Evolutionary conservation across 2,113 vertebrate genomes (phyloP), one percentile per base, ranked within the genome.

Genomic region (Prietella phreatophila): DNA sequence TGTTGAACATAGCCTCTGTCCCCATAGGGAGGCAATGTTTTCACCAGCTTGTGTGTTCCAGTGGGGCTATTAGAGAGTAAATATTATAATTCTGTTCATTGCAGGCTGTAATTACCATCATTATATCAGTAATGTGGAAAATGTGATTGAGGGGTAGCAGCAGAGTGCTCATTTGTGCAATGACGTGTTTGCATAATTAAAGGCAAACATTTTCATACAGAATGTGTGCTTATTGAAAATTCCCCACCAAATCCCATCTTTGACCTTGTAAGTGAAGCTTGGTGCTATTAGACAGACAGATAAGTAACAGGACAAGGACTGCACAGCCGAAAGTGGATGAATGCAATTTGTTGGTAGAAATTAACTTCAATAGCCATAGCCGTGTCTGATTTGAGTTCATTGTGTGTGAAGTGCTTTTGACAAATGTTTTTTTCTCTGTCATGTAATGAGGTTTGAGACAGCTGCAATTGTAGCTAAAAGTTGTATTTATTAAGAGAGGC

Each of bases 81-180:
- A 91, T 92, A 91, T 83, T 85, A 87, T 91, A 91, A 91, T 91
- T 84, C 82, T 53, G 65, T 84, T 86, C 84, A 89, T 90, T 88
- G 81, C 85, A 56, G 80, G 73, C 85, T 63, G 56, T 92, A 90
- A 92, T 92, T 91, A 88, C 88, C 47, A 47, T 87, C 88, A 91
- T 90, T 91, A 89, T 89, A 87, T 86, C 61, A 80, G 87, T 82
- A 91, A 91, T 84, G 91, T 85, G 85, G 80, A 85, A 60, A 86
- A 53, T 60, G 67, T 87, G 89, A 91, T 91, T 90, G 90, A 91
- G 87, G 78, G 89, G 69, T 87, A 87, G 83, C 79, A 67, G 85
- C 78, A 17, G 86, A 80, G 86, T 11, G 47, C 85, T 90, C 86
- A 47, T 89, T 91, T 88, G 80, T 20, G 42, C 58, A 82, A 67